A percentile compares a stretch with the other conserved stretches of the same genome.
Evolutionary conservation across 2,797 vertebrate genomes (phyloP).

Genomic region (Schizothorax lantsangensis): DNA sequence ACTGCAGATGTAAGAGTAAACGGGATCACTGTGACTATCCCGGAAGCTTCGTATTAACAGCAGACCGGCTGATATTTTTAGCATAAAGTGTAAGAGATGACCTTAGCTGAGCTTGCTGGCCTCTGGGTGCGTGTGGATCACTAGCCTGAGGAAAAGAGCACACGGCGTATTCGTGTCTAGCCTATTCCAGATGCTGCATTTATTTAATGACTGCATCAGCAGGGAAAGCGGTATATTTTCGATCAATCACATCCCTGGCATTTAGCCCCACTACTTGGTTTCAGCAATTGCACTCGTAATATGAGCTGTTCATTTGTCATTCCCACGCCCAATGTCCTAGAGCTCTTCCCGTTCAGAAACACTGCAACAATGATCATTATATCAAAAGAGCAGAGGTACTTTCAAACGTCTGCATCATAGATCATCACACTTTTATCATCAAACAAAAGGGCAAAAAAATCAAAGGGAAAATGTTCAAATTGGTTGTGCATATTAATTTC

Average conservation of each 20-base stretch:
- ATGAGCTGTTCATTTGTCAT: conserved; percentile 48
- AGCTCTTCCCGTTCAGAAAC: conserved; percentile 12
- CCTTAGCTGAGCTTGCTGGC: conserved; percentile 45
- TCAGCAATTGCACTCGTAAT: conserved; percentile 39
- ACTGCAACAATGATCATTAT: conserved; percentile 17
- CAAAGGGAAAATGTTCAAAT: neutral
- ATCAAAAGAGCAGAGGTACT: conserved; percentile 23
- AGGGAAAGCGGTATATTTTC: conserved; percentile 43
- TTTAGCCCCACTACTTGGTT: conserved; percentile 46
- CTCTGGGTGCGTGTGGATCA: conserved; percentile 64
- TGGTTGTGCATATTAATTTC: neutral
- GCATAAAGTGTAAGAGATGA: conserved; percentile 39
- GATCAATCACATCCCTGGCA: conserved; percentile 45
- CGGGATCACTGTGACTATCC: neutral
- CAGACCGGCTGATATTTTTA: conserved; percentile 39
- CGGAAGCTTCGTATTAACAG: neutral
- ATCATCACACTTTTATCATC: conserved; percentile 8
- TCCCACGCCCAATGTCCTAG: conserved; percentile 32
- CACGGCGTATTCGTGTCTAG: conserved; percentile 23
- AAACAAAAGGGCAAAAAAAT: conserved; percentile 12
- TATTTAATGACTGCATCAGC: conserved; percentile 62
- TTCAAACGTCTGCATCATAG: neutral
- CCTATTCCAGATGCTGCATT: conserved; percentile 70
- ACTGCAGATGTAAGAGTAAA: conserved; percentile 40
- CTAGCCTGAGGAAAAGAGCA: conserved; percentile 56